Base-by-base conservation (phyloP, 2,888 invertebrate species). In the Zygogramma bicolorata region DNA sequence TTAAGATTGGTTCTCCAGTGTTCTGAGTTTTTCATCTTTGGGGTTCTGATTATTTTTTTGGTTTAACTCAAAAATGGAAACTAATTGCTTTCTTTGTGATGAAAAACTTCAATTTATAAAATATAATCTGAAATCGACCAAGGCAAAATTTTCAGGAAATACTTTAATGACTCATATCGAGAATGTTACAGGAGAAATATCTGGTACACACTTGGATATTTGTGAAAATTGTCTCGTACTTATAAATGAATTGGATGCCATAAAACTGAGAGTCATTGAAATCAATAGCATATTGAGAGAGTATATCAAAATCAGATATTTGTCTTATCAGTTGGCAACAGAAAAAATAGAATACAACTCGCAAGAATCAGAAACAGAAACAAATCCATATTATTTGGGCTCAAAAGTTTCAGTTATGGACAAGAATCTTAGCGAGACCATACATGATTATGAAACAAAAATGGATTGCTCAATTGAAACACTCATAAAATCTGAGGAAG, bases 221-320 rank as follows among this genome's bases (percentile, higher is more conserved):
- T 84, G 84, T 73, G 10, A 42, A 27, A 65, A 31, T 46, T 84
- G 84, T 71, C 77, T 69, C 59, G 70, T 79, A 59, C 73, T 83
- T 65, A 71, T 85, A 22, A 81, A 84, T 60, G 83, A 84, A 76
- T 77, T 84, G 29, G 85, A 85, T 79, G 62, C 67, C 27, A 74
- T 83, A 34, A 75, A 81, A 70, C 38, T 71, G 27, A 77, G 79
- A 60, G 77, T 75, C 62, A 78, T 77, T 65, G 74, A 77, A 60
- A 75, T 84, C 46, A 71, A 75, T 31, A 38, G 74, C 18, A 72
- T 71, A 60, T 70, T 81, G 20, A 75, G 72, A 46, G 59, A 61
- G 20, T 77, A 71, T 71, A 31, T 81, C 40, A 5, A 53, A 7
- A 53, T 53, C 5, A 27, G 27, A 53, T 25, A 22, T 25, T 4